phyloP scores from a whole-genome alignment of 2,113 vertebrate genomes.

The Marmota monax region DNA sequence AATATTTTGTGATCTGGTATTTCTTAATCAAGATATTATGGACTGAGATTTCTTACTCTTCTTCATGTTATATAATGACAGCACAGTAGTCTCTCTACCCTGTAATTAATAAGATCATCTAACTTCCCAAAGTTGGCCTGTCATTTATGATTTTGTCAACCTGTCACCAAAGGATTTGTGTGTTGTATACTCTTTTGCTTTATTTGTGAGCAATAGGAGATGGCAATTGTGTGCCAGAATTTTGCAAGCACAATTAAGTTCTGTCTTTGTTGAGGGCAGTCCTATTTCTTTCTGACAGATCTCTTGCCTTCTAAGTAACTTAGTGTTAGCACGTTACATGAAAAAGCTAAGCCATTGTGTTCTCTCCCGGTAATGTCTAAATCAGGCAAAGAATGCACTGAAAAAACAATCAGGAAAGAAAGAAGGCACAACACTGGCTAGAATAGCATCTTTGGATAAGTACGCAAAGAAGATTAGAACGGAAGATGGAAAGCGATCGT shows the following conservation, averaged over 20 bases:
- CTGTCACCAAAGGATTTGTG: neutral
- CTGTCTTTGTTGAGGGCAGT: neutral
- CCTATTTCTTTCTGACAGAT: neutral
- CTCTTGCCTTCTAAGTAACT: constrained; percentile 19
- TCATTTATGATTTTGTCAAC: neutral
- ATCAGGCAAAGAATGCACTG: neutral
- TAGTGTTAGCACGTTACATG: neutral
- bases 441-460: neutral
- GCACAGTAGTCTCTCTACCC: neutral
- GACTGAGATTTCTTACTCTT: neutral
- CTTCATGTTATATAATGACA: neutral
- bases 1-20: neutral
- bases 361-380: constrained; percentile 13
- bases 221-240: neutral
- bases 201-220: neutral
- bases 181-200: neutral
- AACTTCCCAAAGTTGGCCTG: neutral
- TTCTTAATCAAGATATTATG: neutral
- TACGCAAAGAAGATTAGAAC: neutral
- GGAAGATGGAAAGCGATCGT: neutral
- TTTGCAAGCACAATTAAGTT: neutral
- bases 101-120: neutral
- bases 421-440: neutral
- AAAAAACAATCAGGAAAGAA: neutral
- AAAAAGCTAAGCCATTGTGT: neutral